These are phyloP conservation scores for Cyanocitta stelleri DNA, from an alignment of 2,113 vertebrate species.

Conservation along the genomic window DNA sequence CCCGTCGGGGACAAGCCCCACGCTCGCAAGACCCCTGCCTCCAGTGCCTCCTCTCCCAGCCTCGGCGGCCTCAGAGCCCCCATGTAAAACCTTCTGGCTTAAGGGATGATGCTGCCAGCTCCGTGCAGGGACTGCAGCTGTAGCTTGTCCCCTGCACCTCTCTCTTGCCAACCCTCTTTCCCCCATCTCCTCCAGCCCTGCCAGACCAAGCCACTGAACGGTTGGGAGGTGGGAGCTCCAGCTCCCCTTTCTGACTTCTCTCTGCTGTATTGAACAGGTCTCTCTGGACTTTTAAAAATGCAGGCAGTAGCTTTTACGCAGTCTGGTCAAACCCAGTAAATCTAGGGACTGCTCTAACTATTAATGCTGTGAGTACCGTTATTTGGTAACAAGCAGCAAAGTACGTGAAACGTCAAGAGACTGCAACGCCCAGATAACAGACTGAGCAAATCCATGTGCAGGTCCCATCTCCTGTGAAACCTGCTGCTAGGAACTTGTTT, in stretches of 20 bases:
- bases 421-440: background rate
- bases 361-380: background rate
- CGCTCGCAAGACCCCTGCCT: fast-evolving
- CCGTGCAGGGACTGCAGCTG: fast-evolving
- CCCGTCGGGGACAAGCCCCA: background rate
- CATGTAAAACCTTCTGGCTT: background rate
- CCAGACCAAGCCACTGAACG: background rate
- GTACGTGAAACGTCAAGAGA: background rate
- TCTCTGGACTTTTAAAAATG: background rate
- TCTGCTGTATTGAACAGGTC: background rate
- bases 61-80: background rate
- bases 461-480: background rate
- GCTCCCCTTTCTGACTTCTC: background rate
- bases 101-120: background rate
- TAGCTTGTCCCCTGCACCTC: background rate
- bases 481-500: background rate
- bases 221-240: background rate
- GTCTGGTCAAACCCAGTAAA: background rate
- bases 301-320: background rate
- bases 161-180: fast-evolving
- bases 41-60: background rate
- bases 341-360: background rate
- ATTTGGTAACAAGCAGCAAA: background rate
- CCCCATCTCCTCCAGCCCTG: background rate
- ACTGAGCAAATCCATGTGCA: background rate